Base-by-base conservation (phyloP, 1,140 invertebrate genomes). In the Heterodera schachtii region DNA sequence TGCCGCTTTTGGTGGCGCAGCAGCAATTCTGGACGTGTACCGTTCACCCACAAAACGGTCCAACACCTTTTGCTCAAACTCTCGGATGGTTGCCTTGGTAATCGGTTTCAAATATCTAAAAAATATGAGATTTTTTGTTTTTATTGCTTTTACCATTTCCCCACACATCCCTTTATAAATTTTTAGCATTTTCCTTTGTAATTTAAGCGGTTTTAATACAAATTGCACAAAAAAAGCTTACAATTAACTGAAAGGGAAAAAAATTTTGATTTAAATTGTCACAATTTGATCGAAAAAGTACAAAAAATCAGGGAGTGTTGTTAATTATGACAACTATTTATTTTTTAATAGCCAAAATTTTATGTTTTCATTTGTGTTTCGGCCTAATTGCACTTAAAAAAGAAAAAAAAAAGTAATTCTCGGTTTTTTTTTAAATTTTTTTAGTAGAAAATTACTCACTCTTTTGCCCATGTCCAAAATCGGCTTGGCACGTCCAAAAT, bases 391-490 rank as follows among this genome's bases (percentile, higher is more conserved):
- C 31, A 31, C 31, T 31, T 41, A 44, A 80, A 46, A 69, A 78
- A 80, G 47, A 83, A 82, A 31, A 78, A 77, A 77, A 80, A 71
- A 31, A 31, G 31, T 31, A 31, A 31, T 31, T 31, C 31, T 31
- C 31, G 31, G 31, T 0, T 31, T 31, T 31, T 31, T 31, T 31
- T 31, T 31, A 31, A 31, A 31, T 31, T 31, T 31, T 31, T 0
- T 31, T 31, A 31, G 3, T 46, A 16, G 75, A 57, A 82, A 16
- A 66, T 47, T 47, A 46, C 16, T 57, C 74, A 85, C 70, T 84
- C 85, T 52, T 84, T 66, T 11, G 84, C 74, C 84, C 84, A 85
- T 49, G 74, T 85, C 84, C 84, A 85, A 78, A 85, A 85, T 9
- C 85, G 82, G 11, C 75, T 79, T 44, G 84, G 84, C 75, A 85